A percentile compares a stretch with the other conserved stretches of the same genome.
phyloP scores from a whole-genome alignment of 1,140 invertebrate genomes.

The Tenebrio molitor region DNA sequence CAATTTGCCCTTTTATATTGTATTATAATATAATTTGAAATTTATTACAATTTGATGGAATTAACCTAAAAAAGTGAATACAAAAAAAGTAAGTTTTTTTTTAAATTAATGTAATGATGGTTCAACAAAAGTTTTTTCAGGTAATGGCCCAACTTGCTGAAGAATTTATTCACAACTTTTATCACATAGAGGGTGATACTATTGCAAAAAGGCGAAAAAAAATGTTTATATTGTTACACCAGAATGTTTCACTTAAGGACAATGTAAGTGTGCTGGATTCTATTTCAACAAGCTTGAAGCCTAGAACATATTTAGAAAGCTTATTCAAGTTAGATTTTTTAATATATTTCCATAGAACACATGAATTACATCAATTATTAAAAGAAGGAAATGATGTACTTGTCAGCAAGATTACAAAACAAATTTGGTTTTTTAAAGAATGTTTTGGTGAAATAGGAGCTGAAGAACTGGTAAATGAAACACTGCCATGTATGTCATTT shows the following conservation, averaged over 20 bases:
- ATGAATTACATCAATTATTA: conserved; percentile 26
- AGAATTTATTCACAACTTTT: conserved; percentile 36
- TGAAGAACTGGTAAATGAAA: conserved; percentile 35
- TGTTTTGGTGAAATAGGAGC: conserved; percentile 16
- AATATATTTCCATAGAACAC: conserved; percentile 30
- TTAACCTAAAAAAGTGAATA: too few relatives aligned
- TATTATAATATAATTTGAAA: too few relatives aligned
- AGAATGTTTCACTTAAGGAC: conserved; percentile 11
- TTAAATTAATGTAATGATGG: too few relatives aligned
- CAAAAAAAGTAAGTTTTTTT: too few relatives aligned
- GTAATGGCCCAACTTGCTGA: background rate
- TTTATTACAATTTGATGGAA: too few relatives aligned
- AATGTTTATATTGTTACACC: conserved; percentile 38
- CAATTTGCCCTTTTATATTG: too few relatives aligned
- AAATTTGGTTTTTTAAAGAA: conserved; percentile 45
- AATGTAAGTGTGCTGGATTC: background rate
- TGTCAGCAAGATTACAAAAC: conserved; percentile 48
- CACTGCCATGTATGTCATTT: conserved; percentile 45
- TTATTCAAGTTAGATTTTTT: conserved; percentile 46
- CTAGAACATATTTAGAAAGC: conserved; percentile 40
- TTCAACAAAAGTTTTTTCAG: too few relatives aligned
- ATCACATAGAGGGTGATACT: conserved; percentile 38
- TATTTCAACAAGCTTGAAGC: background rate
- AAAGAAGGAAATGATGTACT: conserved; percentile 48
- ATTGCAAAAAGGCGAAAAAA: conserved; percentile 41